Evolutionary conservation across 2,888 invertebrate species (phyloP).

Genomic region (Brachycybe producta): DNA sequence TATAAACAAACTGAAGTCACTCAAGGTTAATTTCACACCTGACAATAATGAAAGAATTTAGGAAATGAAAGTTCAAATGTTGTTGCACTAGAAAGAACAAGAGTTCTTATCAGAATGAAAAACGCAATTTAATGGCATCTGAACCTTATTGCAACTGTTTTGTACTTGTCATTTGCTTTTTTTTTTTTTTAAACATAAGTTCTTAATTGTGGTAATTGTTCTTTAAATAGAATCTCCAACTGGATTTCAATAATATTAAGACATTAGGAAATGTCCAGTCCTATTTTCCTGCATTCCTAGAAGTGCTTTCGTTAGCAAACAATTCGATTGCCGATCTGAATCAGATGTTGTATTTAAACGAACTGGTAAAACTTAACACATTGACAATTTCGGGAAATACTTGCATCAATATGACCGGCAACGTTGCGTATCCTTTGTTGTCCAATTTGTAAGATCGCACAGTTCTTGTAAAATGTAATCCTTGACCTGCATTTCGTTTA

Average conservation of each 20-base stretch:
- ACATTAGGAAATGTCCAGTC: constrained; percentile 69
- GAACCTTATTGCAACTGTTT: not conserved
- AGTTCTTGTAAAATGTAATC: not conserved
- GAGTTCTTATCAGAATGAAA: constrained; percentile 4
- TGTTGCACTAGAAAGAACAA: too few species aligned
- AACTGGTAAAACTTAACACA: not conserved
- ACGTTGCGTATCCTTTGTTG: constrained; percentile 44
- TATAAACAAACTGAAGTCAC: constrained; percentile 61
- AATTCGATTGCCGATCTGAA: constrained; percentile 34
- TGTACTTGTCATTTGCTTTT: not conserved
- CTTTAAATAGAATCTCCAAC: constrained; percentile 54
- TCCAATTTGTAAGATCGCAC: not conserved
- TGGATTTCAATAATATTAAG: constrained; percentile 74
- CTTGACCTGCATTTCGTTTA: constrained; percentile 30
- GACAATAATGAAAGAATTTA: too few species aligned
- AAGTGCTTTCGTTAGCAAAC: constrained; percentile 33
- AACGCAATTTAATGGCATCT: not conserved
- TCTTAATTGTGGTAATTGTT: constrained; percentile 3
- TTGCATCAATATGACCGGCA: constrained; percentile 64
- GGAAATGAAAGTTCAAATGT: too few species aligned
- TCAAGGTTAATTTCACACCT: constrained; percentile 55
- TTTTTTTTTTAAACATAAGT: not conserved
- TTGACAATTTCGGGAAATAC: constrained; percentile 78
- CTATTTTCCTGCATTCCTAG: constrained; percentile 61
- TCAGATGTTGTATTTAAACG: constrained; percentile 45